A percentile compares a stretch with the other conserved stretches of the same genome.
Conservation (phyloP, 2,797 vertebrate species). For the Gallirallus australis region DNA sequence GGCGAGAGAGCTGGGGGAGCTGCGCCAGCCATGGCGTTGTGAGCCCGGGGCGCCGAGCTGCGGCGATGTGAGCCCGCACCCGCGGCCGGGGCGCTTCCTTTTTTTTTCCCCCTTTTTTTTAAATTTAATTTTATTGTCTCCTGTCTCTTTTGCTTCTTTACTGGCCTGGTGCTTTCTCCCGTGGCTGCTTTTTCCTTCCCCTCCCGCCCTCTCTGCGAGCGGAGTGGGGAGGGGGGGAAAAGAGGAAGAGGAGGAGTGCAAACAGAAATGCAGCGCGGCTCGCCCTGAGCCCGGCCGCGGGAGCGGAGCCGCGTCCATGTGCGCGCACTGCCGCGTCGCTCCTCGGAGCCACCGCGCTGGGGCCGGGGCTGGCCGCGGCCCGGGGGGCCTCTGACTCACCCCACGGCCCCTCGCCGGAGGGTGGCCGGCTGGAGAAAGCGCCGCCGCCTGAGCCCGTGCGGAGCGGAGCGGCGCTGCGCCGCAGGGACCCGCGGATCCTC, state of each 20-base stretch:
- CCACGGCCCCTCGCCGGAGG: slow-evolving; percentile 16
- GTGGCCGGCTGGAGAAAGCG: slow-evolving; percentile 9
- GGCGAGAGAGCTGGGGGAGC: slow-evolving; percentile 4
- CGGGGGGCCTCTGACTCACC: slow-evolving; percentile 56
- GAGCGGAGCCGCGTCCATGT: slow-evolving; percentile 49
- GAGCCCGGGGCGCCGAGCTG: slow-evolving; percentile 22
- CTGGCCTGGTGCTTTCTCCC: not conserved
- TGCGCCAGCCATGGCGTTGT: slow-evolving; percentile 33
- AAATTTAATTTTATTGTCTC: not conserved
- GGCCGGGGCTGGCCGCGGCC: slow-evolving; percentile 14
- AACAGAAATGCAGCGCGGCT: slow-evolving; percentile 66
- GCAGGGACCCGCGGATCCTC: slow-evolving; percentile 17
- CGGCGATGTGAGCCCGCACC: slow-evolving; percentile 37
- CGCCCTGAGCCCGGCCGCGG: slow-evolving; percentile 64
- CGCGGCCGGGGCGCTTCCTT: not conserved
- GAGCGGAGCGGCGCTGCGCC: slow-evolving; percentile 7
- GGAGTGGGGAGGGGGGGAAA: slow-evolving; percentile 35
- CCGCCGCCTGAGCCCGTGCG: not conserved
- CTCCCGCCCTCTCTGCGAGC: slow-evolving; percentile 22
- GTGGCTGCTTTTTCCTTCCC: slow-evolving; percentile 9
- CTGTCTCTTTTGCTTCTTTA: not conserved
- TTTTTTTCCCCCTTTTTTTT: not conserved
- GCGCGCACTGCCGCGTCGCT: slow-evolving; percentile 19
- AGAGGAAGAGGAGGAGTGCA: slow-evolving; percentile 57
- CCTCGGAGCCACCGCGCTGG: slow-evolving; percentile 52